These are phyloP conservation scores for Anhinga rufa DNA, from an alignment of 2,113 vertebrate genomes.

Conservation along the genomic window DNA sequence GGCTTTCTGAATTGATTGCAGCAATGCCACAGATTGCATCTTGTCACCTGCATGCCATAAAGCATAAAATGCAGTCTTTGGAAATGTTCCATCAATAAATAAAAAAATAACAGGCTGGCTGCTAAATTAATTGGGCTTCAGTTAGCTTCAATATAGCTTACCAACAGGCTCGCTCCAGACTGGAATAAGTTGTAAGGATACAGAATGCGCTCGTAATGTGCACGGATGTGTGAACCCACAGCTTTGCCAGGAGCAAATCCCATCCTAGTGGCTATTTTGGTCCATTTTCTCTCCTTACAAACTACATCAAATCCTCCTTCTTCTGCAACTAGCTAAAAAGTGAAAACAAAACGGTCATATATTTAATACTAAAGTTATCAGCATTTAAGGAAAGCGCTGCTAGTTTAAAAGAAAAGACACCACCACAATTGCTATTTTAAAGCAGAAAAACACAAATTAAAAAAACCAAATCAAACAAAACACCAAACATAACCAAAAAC, in stretches of 20 bases:
- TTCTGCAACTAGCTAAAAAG: constrained; percentile 89
- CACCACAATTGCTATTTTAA: not conserved
- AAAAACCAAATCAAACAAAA: not conserved
- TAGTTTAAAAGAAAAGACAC: not conserved
- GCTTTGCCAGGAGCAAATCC: constrained; percentile 95
- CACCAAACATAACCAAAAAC: not conserved
- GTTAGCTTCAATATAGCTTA: constrained; percentile 63
- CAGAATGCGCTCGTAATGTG: constrained; percentile 91
- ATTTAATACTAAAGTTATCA: not conserved
- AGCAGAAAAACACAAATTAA: not conserved
- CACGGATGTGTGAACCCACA: constrained; percentile 92
- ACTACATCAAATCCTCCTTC: constrained; percentile 94
- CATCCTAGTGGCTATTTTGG: constrained; percentile 92
- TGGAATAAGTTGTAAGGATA: constrained; percentile 97
- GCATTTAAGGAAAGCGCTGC: not conserved
- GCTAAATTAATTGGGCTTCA: not conserved
- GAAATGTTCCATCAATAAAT: not conserved
- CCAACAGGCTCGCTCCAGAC: constrained; percentile 88
- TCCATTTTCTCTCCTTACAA: constrained; percentile 94
- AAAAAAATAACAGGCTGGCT: not conserved
- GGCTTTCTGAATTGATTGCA: not conserved
- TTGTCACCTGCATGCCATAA: not conserved
- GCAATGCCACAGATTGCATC: not conserved
- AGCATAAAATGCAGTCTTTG: not conserved
- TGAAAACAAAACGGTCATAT: not conserved